Percentiles rank a stretch among this genome's conserved stretches.
Conservation (phyloP, 2,113 vertebrate species). For the Orycteropus afer region DNA sequence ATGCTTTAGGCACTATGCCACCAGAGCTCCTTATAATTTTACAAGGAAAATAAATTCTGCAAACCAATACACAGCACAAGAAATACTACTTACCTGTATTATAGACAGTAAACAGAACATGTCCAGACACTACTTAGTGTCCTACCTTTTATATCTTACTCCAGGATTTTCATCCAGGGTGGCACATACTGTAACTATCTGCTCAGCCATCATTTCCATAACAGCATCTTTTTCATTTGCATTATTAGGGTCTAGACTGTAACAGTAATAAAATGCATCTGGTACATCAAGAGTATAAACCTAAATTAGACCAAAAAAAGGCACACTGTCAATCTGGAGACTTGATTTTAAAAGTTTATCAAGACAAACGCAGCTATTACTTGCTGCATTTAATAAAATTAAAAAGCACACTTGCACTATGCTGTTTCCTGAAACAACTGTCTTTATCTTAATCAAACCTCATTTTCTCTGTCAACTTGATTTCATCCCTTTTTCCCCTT, state of each 20-base stretch:
- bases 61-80: background rate
- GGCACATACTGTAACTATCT: constrained; percentile 96
- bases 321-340: constrained; percentile 45
- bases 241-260: constrained; percentile 88
- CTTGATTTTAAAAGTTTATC: background rate
- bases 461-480: constrained; percentile 44
- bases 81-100: background rate
- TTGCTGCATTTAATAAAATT: constrained; percentile 1
- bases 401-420: constrained; percentile 1
- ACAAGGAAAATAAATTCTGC: background rate
- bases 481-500: background rate
- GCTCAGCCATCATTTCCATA: constrained; percentile 92
- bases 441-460: constrained; percentile 26
- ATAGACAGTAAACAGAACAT: background rate
- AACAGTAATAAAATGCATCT: constrained; percentile 93
- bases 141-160: constrained; percentile 94
- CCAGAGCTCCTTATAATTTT: too few species aligned
- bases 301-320: constrained; percentile 82
- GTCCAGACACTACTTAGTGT: background rate
- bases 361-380: constrained; percentile 13
- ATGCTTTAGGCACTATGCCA: too few species aligned
- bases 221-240: constrained; percentile 86
- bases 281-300: constrained; percentile 95
- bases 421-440: constrained; percentile 29
- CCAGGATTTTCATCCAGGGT: constrained; percentile 96